Evolutionary conservation across 2,888 invertebrate species (phyloP).

Genomic region (Pomacea canaliculata): DNA sequence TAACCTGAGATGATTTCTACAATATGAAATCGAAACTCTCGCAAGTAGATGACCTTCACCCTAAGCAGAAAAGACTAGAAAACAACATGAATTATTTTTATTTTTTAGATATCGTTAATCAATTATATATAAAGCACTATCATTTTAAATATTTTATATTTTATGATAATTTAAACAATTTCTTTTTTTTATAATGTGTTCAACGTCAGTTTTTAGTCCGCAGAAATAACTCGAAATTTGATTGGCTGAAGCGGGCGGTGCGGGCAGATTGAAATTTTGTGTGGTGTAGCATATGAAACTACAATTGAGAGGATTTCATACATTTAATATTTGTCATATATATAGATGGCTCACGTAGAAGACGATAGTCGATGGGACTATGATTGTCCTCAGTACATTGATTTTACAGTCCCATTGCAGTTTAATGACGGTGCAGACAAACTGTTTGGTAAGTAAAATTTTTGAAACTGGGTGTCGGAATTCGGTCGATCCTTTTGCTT

Average conservation of each 20-base stretch:
- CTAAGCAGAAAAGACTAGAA: background rate
- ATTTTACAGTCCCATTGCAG: constrained; percentile 45
- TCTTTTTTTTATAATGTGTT: no score
- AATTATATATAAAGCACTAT: background rate
- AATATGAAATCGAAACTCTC: background rate
- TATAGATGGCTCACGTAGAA: constrained; percentile 11
- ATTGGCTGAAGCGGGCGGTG: constrained; percentile 42
- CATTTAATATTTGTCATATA: no score
- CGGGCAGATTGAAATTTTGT: constrained; percentile 43
- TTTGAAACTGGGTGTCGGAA: no score
- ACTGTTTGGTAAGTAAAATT: constrained; percentile 51
- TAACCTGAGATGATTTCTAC: no score
- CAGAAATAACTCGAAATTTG: constrained; percentile 23
- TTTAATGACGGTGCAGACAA: constrained; percentile 48
- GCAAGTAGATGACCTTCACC: background rate
- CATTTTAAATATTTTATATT: background rate
- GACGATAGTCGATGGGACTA: constrained; percentile 46
- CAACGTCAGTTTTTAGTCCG: background rate
- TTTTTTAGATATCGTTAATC: background rate
- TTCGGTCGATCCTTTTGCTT: no score
- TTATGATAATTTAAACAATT: background rate
- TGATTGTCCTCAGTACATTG: constrained; percentile 58
- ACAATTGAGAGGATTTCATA: background rate
- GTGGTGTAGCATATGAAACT: background rate
- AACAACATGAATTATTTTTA: background rate